These are phyloP conservation scores for Drosophila nikananu DNA, from an alignment of 1,140 invertebrate species.

Conservation along the genomic window DNA sequence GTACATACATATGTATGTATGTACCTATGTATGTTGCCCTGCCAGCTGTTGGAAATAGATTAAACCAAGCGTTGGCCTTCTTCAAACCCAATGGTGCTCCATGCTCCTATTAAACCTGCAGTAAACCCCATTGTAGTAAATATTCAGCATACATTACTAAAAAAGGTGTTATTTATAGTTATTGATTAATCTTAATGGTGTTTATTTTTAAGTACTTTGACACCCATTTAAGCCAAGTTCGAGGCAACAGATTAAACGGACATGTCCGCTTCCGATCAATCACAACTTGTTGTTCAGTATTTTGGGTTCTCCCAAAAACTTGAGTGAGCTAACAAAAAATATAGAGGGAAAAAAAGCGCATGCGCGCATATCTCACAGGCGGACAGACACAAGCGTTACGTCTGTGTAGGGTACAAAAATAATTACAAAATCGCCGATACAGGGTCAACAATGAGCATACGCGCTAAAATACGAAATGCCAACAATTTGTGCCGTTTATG, in stretches of 20 bases:
- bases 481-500: constrained; percentile 58
- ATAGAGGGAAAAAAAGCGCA: background rate
- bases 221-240: constrained; percentile 17
- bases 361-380: constrained; percentile 23
- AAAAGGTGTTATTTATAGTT: background rate
- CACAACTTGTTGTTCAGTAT: constrained; percentile 27
- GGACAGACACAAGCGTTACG: constrained; percentile 23
- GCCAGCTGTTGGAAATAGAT: background rate
- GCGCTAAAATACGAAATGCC: constrained; percentile 51
- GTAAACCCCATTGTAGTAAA: background rate
- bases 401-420: constrained; percentile 11
- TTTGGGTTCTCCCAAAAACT: constrained; percentile 26
- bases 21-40: too few species aligned
- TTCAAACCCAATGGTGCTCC: background rate
- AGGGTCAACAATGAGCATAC: constrained; percentile 64
- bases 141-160: background rate
- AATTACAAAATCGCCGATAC: constrained; percentile 78
- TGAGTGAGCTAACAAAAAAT: background rate
- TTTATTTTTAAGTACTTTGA: constrained; percentile 1
- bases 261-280: constrained; percentile 11
- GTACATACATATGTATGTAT: too few species aligned
- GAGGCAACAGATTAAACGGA: constrained; percentile 20
- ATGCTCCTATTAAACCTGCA: background rate
- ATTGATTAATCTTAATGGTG: background rate
- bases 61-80: background rate